phyloP scores from a whole-genome alignment of 2,797 vertebrate genomes.

The Myotis pilosus region DNA sequence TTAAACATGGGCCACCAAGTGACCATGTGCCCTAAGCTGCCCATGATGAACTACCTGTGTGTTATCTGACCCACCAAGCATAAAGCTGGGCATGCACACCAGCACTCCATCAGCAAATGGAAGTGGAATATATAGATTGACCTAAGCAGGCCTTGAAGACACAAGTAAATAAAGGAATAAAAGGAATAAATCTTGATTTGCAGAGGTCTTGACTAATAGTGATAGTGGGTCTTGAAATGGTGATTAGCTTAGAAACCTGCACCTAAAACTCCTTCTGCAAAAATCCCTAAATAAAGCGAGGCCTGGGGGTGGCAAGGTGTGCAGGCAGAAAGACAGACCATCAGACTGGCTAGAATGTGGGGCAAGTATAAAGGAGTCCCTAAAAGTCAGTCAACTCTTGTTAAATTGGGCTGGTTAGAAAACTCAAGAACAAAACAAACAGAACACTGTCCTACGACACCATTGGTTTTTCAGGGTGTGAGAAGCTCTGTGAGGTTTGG shows the following conservation, averaged over 20 bases:
- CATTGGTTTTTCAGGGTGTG: conserved; percentile 30
- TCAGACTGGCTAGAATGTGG: neutral
- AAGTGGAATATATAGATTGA: neutral
- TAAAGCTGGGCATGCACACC: neutral
- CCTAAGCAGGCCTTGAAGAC: neutral
- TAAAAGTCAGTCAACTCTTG: neutral
- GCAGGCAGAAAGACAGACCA: neutral
- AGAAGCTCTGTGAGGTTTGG: conserved; percentile 4
- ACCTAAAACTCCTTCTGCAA: neutral
- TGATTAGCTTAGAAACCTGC: neutral
- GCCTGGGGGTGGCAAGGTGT: neutral
- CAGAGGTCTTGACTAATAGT: neutral
- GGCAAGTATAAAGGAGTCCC: neutral
- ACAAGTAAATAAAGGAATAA: neutral
- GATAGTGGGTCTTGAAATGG: neutral
- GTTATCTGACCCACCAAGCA: neutral
- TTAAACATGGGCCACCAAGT: neutral
- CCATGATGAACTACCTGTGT: neutral
- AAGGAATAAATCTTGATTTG: neutral
- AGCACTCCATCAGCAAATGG: neutral
- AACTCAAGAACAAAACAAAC: conserved; percentile 46
- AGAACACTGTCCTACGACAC: neutral
- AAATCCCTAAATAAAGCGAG: neutral
- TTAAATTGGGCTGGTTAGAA: neutral
- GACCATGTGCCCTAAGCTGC: neutral